Evolutionary conservation across 2,888 invertebrate genomes (phyloP).

Genomic region (Deroplatys truncata): DNA sequence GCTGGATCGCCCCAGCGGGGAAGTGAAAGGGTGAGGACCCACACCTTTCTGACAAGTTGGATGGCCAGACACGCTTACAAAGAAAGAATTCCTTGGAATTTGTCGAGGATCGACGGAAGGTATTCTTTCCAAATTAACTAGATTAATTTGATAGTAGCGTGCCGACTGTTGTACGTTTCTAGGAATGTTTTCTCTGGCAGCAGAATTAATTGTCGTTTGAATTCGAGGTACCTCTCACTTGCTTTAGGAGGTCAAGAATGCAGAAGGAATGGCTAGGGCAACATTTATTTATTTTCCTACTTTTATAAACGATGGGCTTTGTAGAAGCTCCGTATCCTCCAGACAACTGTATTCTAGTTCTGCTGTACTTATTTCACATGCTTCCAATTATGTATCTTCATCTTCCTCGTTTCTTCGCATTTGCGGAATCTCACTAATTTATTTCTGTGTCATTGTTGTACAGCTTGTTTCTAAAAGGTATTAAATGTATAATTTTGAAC

Average conservation of each 20-base stretch:
- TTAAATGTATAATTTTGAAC: no score
- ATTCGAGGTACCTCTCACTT: not conserved
- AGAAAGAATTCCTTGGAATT: not conserved
- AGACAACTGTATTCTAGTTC: not conserved
- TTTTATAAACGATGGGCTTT: not conserved
- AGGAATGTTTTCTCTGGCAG: not conserved
- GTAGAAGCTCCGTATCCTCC: not conserved
- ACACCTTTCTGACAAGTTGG: not conserved
- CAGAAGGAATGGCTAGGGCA: not conserved
- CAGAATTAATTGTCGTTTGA: not conserved
- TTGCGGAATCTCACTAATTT: no score
- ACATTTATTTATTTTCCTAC: not conserved
- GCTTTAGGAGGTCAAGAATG: not conserved
- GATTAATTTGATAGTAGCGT: not conserved
- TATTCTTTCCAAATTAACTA: not conserved
- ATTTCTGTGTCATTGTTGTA: no score
- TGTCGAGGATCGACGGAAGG: not conserved
- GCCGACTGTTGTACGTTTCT: not conserved
- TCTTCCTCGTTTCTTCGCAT: no score
- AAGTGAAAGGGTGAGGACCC: not conserved
- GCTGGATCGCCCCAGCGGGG: not conserved
- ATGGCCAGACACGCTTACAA: not conserved
- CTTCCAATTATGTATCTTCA: no score
- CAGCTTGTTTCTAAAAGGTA: no score
- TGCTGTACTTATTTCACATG: no score